phyloP scores from a whole-genome alignment of 23 tunicate species.

The Phallusia fumigata region DNA sequence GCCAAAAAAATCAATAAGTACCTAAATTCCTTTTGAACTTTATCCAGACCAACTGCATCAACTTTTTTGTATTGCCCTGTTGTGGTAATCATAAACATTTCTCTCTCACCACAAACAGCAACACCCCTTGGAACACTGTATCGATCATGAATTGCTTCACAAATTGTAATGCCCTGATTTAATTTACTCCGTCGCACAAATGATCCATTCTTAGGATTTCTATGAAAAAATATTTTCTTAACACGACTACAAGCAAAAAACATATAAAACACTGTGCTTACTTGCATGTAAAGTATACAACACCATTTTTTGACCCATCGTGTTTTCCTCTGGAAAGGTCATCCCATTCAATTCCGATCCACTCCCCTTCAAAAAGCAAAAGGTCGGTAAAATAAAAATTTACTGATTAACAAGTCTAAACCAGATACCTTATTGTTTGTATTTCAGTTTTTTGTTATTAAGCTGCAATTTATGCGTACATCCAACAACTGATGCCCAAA shows the following conservation, averaged over 20 bases:
- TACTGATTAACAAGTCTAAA: too few relatives aligned
- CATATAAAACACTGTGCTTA: neutral
- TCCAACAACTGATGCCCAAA: too few relatives aligned
- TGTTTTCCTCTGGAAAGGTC: conserved; percentile 77
- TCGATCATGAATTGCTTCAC: conserved; percentile 57
- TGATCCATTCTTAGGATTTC: conserved; percentile 75
- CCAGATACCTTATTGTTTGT: too few relatives aligned
- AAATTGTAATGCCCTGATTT: conserved; percentile 53
- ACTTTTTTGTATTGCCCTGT: conserved; percentile 34
- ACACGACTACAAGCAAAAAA: neutral
- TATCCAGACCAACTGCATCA: conserved; percentile 76
- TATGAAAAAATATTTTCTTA: neutral
- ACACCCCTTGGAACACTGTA: conserved; percentile 21
- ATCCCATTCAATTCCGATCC: conserved; percentile 96
- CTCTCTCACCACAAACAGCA: conserved; percentile 1
- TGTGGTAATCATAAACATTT: conserved; percentile 29
- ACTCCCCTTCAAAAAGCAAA: conserved; percentile 34
- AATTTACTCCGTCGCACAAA: conserved; percentile 57
- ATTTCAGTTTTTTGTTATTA: too few relatives aligned
- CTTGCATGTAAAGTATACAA: conserved; percentile 69
- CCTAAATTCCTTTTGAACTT: conserved; percentile 65
- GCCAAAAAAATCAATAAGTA: neutral
- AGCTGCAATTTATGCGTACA: too few relatives aligned
- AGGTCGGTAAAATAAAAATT: neutral
- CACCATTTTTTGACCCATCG: conserved; percentile 86